These are phyloP conservation scores for Myiotriccus ornatus DNA, from an alignment of 2,797 vertebrate genomes.

Conservation along the genomic window DNA sequence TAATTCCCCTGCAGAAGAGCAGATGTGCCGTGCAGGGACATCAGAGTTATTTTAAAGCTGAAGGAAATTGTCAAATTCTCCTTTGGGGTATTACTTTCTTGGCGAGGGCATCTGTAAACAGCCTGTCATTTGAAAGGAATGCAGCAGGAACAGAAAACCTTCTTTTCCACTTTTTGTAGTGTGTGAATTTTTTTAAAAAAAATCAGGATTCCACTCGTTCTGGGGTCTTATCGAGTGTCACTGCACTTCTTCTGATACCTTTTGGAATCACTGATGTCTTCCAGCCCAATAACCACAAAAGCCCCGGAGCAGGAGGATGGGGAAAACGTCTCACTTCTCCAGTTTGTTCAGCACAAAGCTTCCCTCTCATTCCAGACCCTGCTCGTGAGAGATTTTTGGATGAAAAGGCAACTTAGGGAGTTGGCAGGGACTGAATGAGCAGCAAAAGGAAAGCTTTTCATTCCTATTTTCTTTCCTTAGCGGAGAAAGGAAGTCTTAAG, in stretches of 20 bases:
- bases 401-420: not conserved
- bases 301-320: not conserved
- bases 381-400: slow-evolving; percentile 32
- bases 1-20: not conserved
- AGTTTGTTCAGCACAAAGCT: not conserved
- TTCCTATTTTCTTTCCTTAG: slow-evolving; percentile 15
- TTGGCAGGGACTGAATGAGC: slow-evolving; percentile 33
- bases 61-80: slow-evolving; percentile 46
- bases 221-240: not conserved
- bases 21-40: not conserved
- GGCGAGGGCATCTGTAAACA: slow-evolving; percentile 40
- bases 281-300: not conserved
- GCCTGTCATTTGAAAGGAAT: slow-evolving; percentile 51
- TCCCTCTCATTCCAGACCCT: not conserved
- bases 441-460: slow-evolving; percentile 29
- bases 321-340: not conserved
- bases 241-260: not conserved
- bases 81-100: slow-evolving; percentile 50
- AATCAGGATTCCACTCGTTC: not conserved
- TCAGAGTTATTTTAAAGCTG: slow-evolving; percentile 36
- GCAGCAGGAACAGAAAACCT: not conserved
- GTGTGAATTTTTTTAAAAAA: not conserved
- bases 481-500: slow-evolving; percentile 11
- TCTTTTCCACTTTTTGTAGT: not conserved
- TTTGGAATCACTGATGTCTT: not conserved